These are phyloP conservation scores for Clusia tigrina DNA, from an alignment of 2,888 invertebrate genomes.

Conservation along the genomic window DNA sequence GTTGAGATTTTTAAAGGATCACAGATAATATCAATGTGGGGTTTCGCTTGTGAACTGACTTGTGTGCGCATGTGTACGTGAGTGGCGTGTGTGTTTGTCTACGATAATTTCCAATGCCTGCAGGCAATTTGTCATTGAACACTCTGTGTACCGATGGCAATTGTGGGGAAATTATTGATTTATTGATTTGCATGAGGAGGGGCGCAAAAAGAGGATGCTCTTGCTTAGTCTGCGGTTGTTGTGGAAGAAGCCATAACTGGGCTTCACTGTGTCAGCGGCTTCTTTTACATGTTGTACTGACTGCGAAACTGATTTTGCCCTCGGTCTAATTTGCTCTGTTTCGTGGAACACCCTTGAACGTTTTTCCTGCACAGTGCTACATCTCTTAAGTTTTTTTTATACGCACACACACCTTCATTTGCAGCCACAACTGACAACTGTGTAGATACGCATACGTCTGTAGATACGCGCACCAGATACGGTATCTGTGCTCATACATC, in stretches of 20 bases:
- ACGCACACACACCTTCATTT: background rate
- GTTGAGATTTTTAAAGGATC: constrained; percentile 5
- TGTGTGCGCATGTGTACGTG: background rate
- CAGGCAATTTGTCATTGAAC: constrained; percentile 10
- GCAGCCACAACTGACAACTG: background rate
- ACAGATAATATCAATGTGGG: background rate
- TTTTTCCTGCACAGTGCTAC: background rate
- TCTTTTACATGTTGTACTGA: background rate
- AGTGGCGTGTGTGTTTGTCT: background rate
- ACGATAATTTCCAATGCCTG: background rate
- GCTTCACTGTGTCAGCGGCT: too few relatives aligned
- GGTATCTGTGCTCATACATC: background rate
- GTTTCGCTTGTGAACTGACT: background rate
- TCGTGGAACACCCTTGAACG: constrained; percentile 4
- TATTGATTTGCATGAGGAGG: constrained; percentile 4
- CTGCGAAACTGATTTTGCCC: background rate
- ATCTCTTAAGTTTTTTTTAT: too few relatives aligned
- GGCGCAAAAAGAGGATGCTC: background rate
- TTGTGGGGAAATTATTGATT: constrained; percentile 13
- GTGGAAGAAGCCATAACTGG: background rate
- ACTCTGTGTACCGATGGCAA: background rate
- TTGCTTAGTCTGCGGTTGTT: too few relatives aligned
- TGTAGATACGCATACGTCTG: background rate
- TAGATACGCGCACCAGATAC: background rate
- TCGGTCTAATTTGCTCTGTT: background rate